Percentiles rank a stretch among this genome's conserved stretches.
phyloP scores from a whole-genome alignment of 2,797 vertebrate species.

The Kryptopterus vitreolus region DNA sequence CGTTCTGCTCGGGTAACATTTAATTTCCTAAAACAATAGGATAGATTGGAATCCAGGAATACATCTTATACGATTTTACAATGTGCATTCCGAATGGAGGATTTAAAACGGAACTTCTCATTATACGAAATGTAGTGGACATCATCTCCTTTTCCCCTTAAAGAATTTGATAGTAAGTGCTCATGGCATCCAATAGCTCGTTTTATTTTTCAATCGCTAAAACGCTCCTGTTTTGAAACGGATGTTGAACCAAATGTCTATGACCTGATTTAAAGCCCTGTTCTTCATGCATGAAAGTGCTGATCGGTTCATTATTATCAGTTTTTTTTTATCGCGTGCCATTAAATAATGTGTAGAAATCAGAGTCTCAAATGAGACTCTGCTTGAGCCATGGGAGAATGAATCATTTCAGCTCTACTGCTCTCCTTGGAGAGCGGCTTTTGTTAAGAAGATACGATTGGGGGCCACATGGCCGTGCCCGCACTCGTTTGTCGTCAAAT shows the following conservation, averaged over 20 bases:
- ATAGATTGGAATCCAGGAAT: neutral
- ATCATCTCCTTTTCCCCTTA: constrained; percentile 63
- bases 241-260: constrained; percentile 76
- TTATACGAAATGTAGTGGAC: neutral
- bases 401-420: constrained; percentile 32
- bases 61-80: neutral
- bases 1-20: neutral
- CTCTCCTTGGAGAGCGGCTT: neutral
- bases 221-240: constrained; percentile 64
- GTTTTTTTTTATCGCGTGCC: constrained; percentile 67
- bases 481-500: neutral
- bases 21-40: neutral
- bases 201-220: constrained; percentile 21
- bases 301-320: constrained; percentile 73
- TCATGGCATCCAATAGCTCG: constrained; percentile 66
- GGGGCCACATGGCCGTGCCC: neutral
- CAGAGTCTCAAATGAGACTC: constrained; percentile 57
- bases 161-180: constrained; percentile 72
- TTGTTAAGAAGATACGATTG: neutral
- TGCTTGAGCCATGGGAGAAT: constrained; percentile 36
- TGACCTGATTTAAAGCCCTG: constrained; percentile 71
- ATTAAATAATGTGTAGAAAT: constrained; percentile 63
- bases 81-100: no score
- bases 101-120: neutral
- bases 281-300: constrained; percentile 62